Evolutionary conservation across 2,888 invertebrate species (phyloP).

Genomic region (Melieria crassipennis): DNA sequence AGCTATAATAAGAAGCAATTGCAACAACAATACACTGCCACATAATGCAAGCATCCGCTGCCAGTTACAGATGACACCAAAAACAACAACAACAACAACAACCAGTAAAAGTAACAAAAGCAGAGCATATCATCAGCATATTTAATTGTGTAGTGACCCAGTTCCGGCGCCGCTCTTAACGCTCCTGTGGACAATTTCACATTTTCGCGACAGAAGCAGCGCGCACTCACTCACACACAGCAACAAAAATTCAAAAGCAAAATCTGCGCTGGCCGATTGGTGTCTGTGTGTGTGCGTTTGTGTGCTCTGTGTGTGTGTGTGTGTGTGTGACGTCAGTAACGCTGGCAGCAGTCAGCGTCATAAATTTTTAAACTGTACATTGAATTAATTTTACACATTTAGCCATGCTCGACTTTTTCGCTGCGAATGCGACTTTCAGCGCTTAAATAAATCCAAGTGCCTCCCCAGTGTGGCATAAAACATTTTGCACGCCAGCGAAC

Average conservation of each 20-base stretch:
- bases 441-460: slow-evolving; percentile 25
- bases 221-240: not conserved
- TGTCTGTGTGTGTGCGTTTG: not conserved
- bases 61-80: too few relatives aligned
- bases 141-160: slow-evolving; percentile 4
- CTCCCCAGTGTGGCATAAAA: slow-evolving; percentile 24
- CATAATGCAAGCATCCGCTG: too few relatives aligned
- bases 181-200: too few relatives aligned
- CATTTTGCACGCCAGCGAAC: slow-evolving; percentile 17
- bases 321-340: not conserved
- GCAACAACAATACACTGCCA: too few relatives aligned
- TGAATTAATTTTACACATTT: too few relatives aligned
- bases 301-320: not conserved
- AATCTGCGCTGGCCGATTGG: too few relatives aligned
- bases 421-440: not conserved
- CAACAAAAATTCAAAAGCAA: not conserved
- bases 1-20: too few relatives aligned
- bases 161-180: not conserved
- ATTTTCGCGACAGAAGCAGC: not conserved
- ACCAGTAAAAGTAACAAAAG: too few relatives aligned
- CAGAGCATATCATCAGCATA: not conserved
- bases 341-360: too few relatives aligned
- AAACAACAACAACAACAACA: too few relatives aligned
- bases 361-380: too few relatives aligned
- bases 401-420: too few relatives aligned